Evolutionary conservation across 2,113 vertebrate genomes (phyloP), one percentile per base, ranked within the genome.

Genomic region (Myanophis thanlyinensis): DNA sequence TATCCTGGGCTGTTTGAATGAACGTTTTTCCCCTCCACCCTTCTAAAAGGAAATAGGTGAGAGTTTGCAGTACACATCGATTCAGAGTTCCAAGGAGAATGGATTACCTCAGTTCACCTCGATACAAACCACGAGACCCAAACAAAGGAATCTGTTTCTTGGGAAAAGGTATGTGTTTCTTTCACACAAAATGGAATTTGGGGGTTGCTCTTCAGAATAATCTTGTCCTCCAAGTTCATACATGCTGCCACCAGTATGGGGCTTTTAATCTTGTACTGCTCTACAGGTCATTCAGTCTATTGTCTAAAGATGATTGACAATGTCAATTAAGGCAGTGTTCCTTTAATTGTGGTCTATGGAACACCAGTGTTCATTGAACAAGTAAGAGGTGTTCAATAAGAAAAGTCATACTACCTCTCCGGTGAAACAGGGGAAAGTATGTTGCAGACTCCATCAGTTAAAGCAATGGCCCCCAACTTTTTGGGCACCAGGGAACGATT

Each of bases 101-200:
- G 54, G 44, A 51, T 90, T 93, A 7, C 59, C 80, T 0, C 0
- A 0, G 92, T 87, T 89, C 62, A 48, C 85, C 48, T 20, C 3
- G 59, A 3, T 88, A 91, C 56, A 91, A 35, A 47, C 48, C 67
- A 88, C 93, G 92, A 90, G 52, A 88, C 90, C 94, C 52, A 94
- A 95, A 56, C 93, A 92, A 87, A 94, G 40, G 2, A 92, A 89
- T 27, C 25, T 85, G 90, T 59, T 94, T 80, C 53, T 92, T 96
- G 92, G 88, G 49, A 91, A 94, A 94, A 97, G 97, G 98, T 96
- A 97, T 95, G 85, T 3, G 7, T 0, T 51, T 88, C 56, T 87
- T 84, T 49, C 53, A 54, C 20, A 44, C 51, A 54, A 80, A 80
- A 80, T 80, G 73, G 35, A 9, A 22, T 40, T 80, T 80, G 35